Percentiles rank a stretch among this genome's conserved stretches.
Evolutionary conservation across 2,797 vertebrate species (phyloP).

Genomic region (Cetoscarus ocellatus): DNA sequence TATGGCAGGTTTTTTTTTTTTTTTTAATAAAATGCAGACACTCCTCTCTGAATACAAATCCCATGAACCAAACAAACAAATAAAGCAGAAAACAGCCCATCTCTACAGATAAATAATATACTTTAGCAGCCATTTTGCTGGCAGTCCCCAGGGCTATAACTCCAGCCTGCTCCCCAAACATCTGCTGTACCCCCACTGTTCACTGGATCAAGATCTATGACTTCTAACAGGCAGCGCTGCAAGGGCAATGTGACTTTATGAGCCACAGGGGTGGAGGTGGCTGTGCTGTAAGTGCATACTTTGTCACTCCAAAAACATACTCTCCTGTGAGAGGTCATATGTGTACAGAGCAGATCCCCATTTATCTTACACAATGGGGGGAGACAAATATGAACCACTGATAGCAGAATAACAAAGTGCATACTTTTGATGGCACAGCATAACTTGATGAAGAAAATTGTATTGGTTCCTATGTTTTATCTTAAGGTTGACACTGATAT

Average conservation of each 20-base stretch:
- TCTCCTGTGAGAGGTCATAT: slow-evolving; percentile 33
- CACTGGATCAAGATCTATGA: slow-evolving; percentile 67
- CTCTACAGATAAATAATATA: slow-evolving; percentile 57
- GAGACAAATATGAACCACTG: not conserved
- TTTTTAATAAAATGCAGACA: not conserved
- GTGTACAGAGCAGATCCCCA: slow-evolving; percentile 7
- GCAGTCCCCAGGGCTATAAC: slow-evolving; percentile 50
- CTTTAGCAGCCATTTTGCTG: slow-evolving; percentile 50
- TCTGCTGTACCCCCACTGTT: slow-evolving; percentile 58
- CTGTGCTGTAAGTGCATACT: slow-evolving; percentile 36
- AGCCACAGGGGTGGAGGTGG: slow-evolving; percentile 34
- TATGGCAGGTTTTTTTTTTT: not conserved
- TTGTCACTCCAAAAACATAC: slow-evolving; percentile 43
- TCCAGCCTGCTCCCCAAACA: slow-evolving; percentile 62
- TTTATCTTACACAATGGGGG: not conserved
- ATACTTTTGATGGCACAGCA: not conserved
- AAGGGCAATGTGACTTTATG: slow-evolving; percentile 51
- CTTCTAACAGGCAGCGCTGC: slow-evolving; percentile 28
- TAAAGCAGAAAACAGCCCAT: slow-evolving; percentile 10
- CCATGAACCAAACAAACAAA: not conserved
- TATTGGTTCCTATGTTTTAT: no score
- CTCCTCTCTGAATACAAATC: not conserved
- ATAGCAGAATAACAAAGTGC: not conserved
- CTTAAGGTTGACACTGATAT: no score
- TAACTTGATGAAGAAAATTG: no score